Percentiles rank a stretch among this genome's conserved stretches.
These are phyloP conservation scores for Ptychochromis oligacanthus DNA, from an alignment of 2,113 vertebrate species.

Conservation along the genomic window DNA sequence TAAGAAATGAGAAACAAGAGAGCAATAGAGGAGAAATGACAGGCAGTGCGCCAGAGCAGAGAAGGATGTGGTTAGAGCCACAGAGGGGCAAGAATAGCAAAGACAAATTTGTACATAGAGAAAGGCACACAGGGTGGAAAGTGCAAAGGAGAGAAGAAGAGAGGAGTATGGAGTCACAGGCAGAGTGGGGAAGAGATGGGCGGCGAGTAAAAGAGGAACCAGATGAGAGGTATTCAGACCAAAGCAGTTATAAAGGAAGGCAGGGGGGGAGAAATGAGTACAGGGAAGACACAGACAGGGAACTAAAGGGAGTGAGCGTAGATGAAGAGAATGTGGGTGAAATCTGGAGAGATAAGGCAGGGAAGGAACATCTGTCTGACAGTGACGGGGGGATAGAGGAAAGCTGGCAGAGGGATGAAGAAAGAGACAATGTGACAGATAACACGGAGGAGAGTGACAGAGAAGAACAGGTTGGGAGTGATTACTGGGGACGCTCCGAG, in stretches of 20 bases:
- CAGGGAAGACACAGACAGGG: background rate
- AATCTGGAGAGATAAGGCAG: slow-evolving; percentile 16
- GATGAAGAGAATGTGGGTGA: slow-evolving; percentile 40
- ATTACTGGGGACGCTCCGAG: background rate
- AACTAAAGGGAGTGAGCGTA: slow-evolving; percentile 44
- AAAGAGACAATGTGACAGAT: slow-evolving; percentile 52
- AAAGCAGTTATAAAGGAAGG: slow-evolving; percentile 11
- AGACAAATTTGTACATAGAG: slow-evolving; percentile 46
- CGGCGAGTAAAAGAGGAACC: slow-evolving; percentile 42
- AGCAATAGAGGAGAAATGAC: slow-evolving; percentile 19
- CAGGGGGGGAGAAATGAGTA: background rate
- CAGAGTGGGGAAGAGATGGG: slow-evolving; percentile 22
- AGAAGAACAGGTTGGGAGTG: slow-evolving; percentile 55
- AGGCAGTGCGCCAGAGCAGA: slow-evolving; percentile 19
- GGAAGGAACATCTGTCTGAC: slow-evolving; percentile 36
- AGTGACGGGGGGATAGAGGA: slow-evolving; percentile 35
- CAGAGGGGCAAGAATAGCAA: slow-evolving; percentile 53
- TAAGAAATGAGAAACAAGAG: slow-evolving; percentile 31
- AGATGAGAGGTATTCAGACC: slow-evolving; percentile 41
- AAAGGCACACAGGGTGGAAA: slow-evolving; percentile 9
- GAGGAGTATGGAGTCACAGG: slow-evolving; percentile 9
- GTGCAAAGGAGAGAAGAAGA: slow-evolving; percentile 20
- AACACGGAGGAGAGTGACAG: slow-evolving; percentile 59
- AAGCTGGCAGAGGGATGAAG: slow-evolving; percentile 18
- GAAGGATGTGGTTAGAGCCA: slow-evolving; percentile 80